Conservation (phyloP, 2,113 vertebrate genomes). For the Speoplatyrhinus poulsoni region DNA sequence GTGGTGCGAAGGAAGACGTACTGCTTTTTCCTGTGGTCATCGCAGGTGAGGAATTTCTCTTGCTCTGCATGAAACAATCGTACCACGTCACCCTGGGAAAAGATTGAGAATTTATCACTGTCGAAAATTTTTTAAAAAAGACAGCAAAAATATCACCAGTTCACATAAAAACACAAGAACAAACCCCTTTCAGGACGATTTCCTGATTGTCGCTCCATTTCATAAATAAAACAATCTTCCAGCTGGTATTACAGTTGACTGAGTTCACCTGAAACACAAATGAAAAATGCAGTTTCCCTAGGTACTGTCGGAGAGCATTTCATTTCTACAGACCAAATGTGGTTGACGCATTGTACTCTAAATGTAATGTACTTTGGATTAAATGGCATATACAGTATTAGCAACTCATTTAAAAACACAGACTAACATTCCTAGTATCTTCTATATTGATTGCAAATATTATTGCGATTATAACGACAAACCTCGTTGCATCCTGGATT, state of each 20-base stretch:
- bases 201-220: conserved; percentile 99
- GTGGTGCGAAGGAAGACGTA: conserved; percentile 97
- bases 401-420: too few species aligned
- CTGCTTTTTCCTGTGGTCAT: conserved; percentile 95
- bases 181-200: conserved; percentile 92
- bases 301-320: not conserved
- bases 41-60: conserved; percentile 98
- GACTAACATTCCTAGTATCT: too few species aligned
- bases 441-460: too few species aligned
- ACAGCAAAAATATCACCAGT: not conserved
- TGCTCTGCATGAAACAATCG: conserved; percentile 96
- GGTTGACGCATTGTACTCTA: not conserved
- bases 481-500: conserved; percentile 99
- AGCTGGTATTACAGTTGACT: conserved; percentile 98
- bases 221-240: conserved; percentile 99
- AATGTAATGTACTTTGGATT: not conserved
- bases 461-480: conserved; percentile 23
- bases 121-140: not conserved
- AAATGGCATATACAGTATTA: too few species aligned
- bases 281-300: not conserved
- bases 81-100: conserved; percentile 91
- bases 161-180: conserved; percentile 15
- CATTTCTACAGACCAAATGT: not conserved
- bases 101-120: not conserved
- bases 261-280: conserved; percentile 88